These are phyloP conservation scores for Dendrolimus houi DNA, from an alignment of 2,888 invertebrate genomes.

Conservation along the genomic window DNA sequence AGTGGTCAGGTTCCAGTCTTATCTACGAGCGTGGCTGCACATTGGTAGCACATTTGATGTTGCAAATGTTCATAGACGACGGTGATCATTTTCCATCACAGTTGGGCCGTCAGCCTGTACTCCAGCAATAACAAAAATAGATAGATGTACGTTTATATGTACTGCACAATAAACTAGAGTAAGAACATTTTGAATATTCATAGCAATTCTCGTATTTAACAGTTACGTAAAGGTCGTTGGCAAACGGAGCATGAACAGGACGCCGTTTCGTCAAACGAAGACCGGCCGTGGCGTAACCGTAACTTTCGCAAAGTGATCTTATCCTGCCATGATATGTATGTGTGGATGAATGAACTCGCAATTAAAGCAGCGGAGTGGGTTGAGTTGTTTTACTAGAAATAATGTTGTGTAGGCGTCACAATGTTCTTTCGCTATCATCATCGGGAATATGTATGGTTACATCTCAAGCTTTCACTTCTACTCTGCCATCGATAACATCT, in stretches of 20 bases:
- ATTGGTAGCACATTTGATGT: too few species aligned
- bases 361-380: background rate
- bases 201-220: background rate
- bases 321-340: background rate
- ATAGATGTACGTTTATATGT: too few species aligned
- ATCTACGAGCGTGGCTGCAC: too few species aligned
- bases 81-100: too few species aligned
- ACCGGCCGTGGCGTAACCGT: background rate
- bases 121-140: too few species aligned
- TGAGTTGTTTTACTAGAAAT: background rate
- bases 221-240: conserved; percentile 11
- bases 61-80: too few species aligned
- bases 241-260: conserved; percentile 18
- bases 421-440: background rate
- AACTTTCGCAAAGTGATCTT: background rate
- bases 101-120: too few species aligned
- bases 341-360: background rate
- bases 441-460: background rate
- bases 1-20: too few species aligned
- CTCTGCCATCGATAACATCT: too few species aligned
- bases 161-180: too few species aligned
- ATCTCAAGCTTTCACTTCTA: too few species aligned
- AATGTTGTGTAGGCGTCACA: background rate
- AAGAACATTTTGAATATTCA: background rate
- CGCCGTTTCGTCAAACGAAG: conserved; percentile 2